phyloP scores from a whole-genome alignment of 2,888 invertebrate genomes.

The Hydrotaea diabolus region DNA sequence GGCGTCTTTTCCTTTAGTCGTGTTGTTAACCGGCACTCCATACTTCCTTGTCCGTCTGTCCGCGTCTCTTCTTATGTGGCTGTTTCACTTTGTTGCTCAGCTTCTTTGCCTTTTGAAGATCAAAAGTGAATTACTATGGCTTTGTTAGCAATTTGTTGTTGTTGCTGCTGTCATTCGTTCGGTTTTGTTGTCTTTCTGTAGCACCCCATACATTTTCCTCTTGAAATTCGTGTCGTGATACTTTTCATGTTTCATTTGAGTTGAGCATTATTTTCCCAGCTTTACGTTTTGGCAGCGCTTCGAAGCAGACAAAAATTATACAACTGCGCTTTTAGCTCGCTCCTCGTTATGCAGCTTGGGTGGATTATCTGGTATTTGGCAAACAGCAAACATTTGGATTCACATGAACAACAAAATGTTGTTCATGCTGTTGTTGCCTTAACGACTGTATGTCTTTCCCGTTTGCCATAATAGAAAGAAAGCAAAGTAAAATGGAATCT shows the following conservation, averaged over 20 bases:
- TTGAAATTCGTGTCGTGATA: not conserved
- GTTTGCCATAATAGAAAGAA: conserved; percentile 18
- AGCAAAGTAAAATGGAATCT: too few species aligned
- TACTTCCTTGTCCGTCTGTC: not conserved
- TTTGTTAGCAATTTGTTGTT: conserved; percentile 42
- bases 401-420: not conserved
- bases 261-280: conserved; percentile 41
- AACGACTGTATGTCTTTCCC: conserved; percentile 7
- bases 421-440: not conserved
- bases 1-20: not conserved
- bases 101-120: conserved; percentile 33
- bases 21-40: not conserved
- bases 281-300: not conserved
- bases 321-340: not conserved
- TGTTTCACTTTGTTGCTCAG: conserved; percentile 4
- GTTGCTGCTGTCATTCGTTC: conserved; percentile 2
- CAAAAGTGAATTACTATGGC: conserved; percentile 56
- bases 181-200: not conserved
- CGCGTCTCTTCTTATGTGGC: not conserved
- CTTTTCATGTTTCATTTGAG: conserved; percentile 50
- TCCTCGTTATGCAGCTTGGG: not conserved
- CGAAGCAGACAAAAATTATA: not conserved
- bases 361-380: conserved; percentile 54
- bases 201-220: conserved; percentile 9
- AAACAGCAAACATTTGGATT: conserved; percentile 13